phyloP scores from a whole-genome alignment of 2,797 vertebrate species.

The Tamandua tetradactyla region DNA sequence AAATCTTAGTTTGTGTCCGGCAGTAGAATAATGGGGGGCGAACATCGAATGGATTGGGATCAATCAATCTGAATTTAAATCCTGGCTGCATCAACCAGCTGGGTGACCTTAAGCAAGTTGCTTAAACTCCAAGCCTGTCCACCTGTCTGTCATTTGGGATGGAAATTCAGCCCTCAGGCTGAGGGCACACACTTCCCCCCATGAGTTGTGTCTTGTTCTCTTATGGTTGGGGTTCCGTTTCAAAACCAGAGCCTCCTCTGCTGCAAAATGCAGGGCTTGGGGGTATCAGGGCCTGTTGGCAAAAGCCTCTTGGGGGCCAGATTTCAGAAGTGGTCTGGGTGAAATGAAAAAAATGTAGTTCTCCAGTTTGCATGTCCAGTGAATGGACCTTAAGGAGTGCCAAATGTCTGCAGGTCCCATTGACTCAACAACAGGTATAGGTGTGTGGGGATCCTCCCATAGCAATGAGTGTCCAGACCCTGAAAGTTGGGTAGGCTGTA shows the following conservation, averaged over 20 bases:
- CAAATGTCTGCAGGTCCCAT: background rate
- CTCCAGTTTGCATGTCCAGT: background rate
- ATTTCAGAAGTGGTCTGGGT: constrained; percentile 3
- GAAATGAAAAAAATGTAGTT: background rate
- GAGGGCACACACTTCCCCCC: background rate
- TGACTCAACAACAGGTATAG: background rate
- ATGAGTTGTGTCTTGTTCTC: background rate
- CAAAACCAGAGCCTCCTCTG: background rate
- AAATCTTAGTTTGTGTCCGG: background rate
- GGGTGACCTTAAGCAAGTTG: background rate
- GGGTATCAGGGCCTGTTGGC: background rate
- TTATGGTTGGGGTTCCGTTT: constrained; percentile 1
- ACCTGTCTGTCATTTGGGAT: background rate
- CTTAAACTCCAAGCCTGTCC: background rate
- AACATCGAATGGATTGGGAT: background rate
- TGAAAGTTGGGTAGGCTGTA: background rate
- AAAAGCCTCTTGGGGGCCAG: background rate
- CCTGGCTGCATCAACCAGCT: background rate
- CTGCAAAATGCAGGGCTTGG: background rate
- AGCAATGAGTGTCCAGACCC: background rate
- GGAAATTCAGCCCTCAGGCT: background rate
- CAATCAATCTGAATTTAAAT: constrained; percentile 20
- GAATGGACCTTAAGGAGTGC: background rate
- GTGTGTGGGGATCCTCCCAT: background rate
- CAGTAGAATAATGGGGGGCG: background rate